A percentile compares a stretch with the other conserved stretches of the same genome.
Conservation (phyloP, 2,113 vertebrate species). For the western clawed frog (Xenopus tropicalis) region DNA sequence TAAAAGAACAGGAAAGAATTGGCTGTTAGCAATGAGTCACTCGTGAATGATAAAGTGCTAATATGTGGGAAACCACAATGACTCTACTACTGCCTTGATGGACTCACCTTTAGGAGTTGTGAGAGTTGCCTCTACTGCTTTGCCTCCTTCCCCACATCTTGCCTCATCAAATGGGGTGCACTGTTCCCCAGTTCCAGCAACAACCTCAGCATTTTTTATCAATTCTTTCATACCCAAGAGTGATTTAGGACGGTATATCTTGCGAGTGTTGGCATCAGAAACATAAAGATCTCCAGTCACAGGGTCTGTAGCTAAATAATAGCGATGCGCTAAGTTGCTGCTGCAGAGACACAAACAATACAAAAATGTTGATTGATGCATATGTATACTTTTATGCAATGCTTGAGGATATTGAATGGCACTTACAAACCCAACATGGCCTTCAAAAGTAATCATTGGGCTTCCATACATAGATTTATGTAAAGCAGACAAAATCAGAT, state of each 20-base stretch:
- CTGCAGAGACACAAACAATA: constrained; percentile 62
- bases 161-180: constrained; percentile 95
- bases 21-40: too few relatives aligned
- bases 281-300: constrained; percentile 89
- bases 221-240: constrained; percentile 80
- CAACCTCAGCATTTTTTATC: constrained; percentile 83
- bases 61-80: too few relatives aligned
- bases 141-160: constrained; percentile 92
- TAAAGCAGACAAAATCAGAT: too few relatives aligned
- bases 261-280: constrained; percentile 92
- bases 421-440: too few relatives aligned
- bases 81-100: too few relatives aligned
- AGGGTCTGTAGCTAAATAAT: constrained; percentile 91
- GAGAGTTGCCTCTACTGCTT: constrained; percentile 88
- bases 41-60: too few relatives aligned
- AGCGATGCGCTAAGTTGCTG: constrained; percentile 94
- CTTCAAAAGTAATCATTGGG: too few relatives aligned
- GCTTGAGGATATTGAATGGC: too few relatives aligned
- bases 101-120: constrained; percentile 93
- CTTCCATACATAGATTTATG: too few relatives aligned
- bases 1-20: too few relatives aligned
- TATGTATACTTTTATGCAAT: background rate
- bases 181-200: constrained; percentile 92
- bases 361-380: background rate
- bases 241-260: constrained; percentile 84